These are phyloP conservation scores for Melanerpes aurifrons DNA, from an alignment of 2,113 vertebrate species.

Conservation along the genomic window DNA sequence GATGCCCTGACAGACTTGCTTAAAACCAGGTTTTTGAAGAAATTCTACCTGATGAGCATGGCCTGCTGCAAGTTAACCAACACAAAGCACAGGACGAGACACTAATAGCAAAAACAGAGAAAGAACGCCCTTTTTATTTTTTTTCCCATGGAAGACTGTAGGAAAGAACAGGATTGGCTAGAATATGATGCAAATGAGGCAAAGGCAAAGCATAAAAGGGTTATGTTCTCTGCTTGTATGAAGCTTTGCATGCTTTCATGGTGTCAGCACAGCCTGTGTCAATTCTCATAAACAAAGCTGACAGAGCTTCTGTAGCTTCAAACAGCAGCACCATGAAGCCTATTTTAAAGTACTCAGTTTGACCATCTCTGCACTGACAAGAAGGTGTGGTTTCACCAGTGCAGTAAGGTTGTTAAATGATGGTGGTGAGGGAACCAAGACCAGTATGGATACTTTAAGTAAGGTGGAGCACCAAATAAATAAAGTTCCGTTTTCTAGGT, in stretches of 20 bases:
- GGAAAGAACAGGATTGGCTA: not conserved
- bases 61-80: not conserved
- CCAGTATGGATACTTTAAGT: rapidly evolving
- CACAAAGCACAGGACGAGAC: not conserved
- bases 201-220: not conserved
- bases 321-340: not conserved
- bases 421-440: not conserved
- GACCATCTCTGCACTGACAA: not conserved
- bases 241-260: not conserved
- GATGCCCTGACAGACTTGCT: not conserved
- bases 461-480: not conserved
- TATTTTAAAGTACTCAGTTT: not conserved
- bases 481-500: not conserved
- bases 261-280: not conserved
- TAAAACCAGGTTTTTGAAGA: not conserved
- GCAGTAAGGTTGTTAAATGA: not conserved
- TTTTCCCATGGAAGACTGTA: not conserved
- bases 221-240: not conserved
- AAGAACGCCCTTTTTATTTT: not conserved
- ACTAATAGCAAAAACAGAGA: not conserved
- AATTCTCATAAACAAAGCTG: not conserved
- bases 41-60: not conserved
- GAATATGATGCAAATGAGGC: not conserved
- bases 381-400: not conserved
- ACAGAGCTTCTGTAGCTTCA: not conserved